These are phyloP conservation scores for Aricia artaxerxes DNA, from an alignment of 2,888 invertebrate genomes.

Conservation along the genomic window DNA sequence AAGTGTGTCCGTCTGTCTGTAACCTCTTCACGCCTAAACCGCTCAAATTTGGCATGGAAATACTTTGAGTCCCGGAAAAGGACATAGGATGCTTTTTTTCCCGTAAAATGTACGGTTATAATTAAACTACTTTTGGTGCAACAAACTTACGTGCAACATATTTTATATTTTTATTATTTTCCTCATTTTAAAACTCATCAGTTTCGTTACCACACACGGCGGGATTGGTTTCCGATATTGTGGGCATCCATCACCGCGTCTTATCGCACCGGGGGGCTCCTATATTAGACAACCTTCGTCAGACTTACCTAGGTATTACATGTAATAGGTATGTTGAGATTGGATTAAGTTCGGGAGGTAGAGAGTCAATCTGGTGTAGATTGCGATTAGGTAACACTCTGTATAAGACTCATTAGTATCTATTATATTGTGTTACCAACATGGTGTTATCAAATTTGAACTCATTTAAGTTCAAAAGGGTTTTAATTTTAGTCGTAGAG, in stretches of 20 bases:
- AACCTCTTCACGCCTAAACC: too few relatives aligned
- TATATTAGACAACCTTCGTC: constrained; percentile 78
- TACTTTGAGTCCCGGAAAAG: neutral
- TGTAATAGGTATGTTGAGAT: neutral
- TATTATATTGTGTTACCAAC: too few relatives aligned
- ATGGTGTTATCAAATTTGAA: too few relatives aligned
- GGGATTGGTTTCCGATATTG: constrained; percentile 74
- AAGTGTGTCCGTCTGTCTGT: too few relatives aligned
- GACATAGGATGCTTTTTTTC: neutral
- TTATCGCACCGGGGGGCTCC: constrained; percentile 70
- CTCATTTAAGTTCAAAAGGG: too few relatives aligned
- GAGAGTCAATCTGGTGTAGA: neutral
- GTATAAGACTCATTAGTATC: too few relatives aligned
- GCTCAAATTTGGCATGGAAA: too few relatives aligned
- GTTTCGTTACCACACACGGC: constrained; percentile 66
- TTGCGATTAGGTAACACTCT: too few relatives aligned
- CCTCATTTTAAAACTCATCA: constrained; percentile 49
- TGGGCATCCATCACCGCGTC: constrained; percentile 74
- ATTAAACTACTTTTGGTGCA: neutral
- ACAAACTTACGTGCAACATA: neutral
- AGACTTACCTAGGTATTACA: constrained; percentile 46
- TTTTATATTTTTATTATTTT: constrained; percentile 1
- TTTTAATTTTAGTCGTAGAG: too few relatives aligned
- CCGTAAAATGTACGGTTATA: neutral
- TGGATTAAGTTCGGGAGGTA: neutral